Evolutionary conservation across 2,797 vertebrate genomes (phyloP).

Genomic region (Tenualosa ilisha): DNA sequence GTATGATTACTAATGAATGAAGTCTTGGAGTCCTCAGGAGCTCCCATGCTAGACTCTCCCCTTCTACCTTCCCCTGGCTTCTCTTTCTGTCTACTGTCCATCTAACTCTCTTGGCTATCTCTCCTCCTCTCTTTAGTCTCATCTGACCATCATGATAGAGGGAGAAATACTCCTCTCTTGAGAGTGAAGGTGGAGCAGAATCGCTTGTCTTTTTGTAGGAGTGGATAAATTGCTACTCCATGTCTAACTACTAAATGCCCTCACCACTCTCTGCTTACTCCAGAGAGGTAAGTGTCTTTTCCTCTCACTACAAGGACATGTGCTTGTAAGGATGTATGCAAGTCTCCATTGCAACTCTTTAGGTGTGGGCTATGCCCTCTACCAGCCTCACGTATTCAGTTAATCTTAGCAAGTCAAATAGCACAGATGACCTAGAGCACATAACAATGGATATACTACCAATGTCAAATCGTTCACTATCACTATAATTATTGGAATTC

Average conservation of each 20-base stretch:
- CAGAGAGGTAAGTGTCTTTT: not conserved
- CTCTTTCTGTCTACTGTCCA: not conserved
- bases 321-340: not conserved
- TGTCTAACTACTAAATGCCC: not conserved
- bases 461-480: not conserved
- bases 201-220: no score
- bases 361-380: not conserved
- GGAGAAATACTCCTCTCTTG: not conserved
- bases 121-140: not conserved
- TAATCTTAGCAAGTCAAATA: not conserved
- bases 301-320: not conserved
- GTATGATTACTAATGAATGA: constrained; percentile 33
- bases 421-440: not conserved
- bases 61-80: not conserved
- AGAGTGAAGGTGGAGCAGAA: not conserved
- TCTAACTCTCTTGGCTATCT: not conserved
- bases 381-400: not conserved
- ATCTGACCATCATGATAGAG: not conserved
- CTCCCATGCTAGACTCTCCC: not conserved
- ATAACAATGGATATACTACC: not conserved
- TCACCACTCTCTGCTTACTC: not conserved
- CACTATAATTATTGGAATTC: no score
- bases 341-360: not conserved
- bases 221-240: no score
- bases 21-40: not conserved